Percentiles rank a stretch among this genome's conserved stretches.
Conservation (phyloP, 2,113 vertebrate genomes). For the Malurus cyaneus region DNA sequence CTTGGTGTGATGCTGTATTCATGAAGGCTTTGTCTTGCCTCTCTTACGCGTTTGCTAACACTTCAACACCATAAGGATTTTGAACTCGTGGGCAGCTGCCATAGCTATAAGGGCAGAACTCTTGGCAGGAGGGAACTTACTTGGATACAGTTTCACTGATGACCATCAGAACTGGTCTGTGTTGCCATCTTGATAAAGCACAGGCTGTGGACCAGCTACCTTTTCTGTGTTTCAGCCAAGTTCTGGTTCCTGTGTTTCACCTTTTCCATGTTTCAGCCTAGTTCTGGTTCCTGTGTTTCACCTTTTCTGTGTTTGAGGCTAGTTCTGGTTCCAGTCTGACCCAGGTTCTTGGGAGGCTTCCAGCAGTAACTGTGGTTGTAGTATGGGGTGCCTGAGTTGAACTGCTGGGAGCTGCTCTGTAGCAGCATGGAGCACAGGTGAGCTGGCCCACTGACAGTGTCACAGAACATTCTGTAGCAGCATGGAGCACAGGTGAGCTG, state of each 20-base stretch:
- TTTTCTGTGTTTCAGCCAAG: not conserved
- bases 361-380: not conserved
- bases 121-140: not conserved
- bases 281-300: too few species aligned
- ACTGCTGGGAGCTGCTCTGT: not conserved
- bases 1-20: not conserved
- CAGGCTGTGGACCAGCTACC: not conserved
- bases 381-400: not conserved
- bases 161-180: not conserved
- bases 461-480: too few species aligned
- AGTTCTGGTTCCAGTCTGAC: not conserved
- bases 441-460: not conserved
- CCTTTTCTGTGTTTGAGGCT: not conserved
- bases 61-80: not conserved
- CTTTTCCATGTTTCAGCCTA: not conserved
- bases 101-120: not conserved
- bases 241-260: not conserved
- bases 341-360: not conserved
- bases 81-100: not conserved
- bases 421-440: not conserved
- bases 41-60: not conserved
- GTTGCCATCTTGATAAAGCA: not conserved
- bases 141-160: rapidly evolving
- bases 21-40: not conserved
- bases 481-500: too few species aligned